Evolutionary conservation across 2,113 vertebrate genomes (phyloP).

Genomic region (Scortum barcoo): DNA sequence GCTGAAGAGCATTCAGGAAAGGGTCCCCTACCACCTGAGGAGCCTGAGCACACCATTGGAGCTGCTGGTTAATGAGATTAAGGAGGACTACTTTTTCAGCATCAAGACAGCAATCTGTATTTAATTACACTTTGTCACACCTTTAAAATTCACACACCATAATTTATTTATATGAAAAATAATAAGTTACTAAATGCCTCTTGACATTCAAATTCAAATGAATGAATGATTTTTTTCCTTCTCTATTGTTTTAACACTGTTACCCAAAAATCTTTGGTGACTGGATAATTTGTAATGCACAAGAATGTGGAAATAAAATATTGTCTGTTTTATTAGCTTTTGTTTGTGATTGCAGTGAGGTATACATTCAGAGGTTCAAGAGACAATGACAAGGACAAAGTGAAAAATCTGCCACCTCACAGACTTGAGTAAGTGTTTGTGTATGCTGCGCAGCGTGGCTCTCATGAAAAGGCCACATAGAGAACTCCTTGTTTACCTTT

Average conservation of each 20-base stretch:
- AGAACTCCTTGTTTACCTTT: neutral
- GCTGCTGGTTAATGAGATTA: slow-evolving; percentile 87
- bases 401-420: slow-evolving; percentile 79
- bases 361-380: slow-evolving; percentile 87
- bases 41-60: slow-evolving; percentile 68
- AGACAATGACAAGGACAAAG: slow-evolving; percentile 79
- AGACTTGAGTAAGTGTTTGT: slow-evolving; percentile 86
- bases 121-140: neutral
- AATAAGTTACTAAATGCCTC: neutral
- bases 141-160: neutral
- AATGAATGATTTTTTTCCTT: no score
- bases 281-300: neutral
- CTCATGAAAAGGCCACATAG: neutral
- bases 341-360: slow-evolving; percentile 84
- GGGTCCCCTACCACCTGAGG: slow-evolving; percentile 86
- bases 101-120: slow-evolving; percentile 89
- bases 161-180: neutral
- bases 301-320: neutral
- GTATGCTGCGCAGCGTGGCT: neutral
- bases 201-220: neutral
- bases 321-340: neutral
- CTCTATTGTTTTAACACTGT: neutral
- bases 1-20: slow-evolving; percentile 83
- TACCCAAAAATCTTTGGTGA: neutral
- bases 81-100: slow-evolving; percentile 89